A percentile compares a stretch with the other conserved stretches of the same genome.
Evolutionary conservation across 2,113 vertebrate species (phyloP).

Genomic region (Pardalotus punctatus): DNA sequence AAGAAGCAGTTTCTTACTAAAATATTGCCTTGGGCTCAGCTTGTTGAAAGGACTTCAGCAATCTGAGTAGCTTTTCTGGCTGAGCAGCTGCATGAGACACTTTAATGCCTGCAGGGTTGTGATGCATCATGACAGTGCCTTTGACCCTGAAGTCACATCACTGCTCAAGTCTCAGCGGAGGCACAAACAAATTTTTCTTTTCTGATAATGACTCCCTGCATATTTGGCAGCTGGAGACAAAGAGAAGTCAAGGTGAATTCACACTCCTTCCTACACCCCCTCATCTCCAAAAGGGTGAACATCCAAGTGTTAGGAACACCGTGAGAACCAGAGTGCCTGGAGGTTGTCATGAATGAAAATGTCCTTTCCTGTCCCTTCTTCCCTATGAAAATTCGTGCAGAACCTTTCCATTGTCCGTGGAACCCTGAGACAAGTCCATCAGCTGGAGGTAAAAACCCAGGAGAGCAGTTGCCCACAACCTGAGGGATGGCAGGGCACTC

Average conservation of each 20-base stretch:
- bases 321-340: neutral
- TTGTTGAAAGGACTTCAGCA: neutral
- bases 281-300: neutral
- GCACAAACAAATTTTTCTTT: neutral
- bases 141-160: conserved; percentile 11
- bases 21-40: conserved; percentile 37
- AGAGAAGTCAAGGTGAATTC: conserved; percentile 34
- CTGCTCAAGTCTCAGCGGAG: neutral
- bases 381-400: neutral
- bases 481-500: neutral
- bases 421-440: neutral
- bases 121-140: conserved; percentile 21
- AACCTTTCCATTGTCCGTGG: neutral
- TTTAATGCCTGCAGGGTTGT: conserved; percentile 2
- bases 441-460: neutral
- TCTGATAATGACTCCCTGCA: neutral
- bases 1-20: conserved; percentile 31
- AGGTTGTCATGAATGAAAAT: neutral
- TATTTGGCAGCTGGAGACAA: conserved; percentile 17
- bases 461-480: neutral
- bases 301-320: neutral
- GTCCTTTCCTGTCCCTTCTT: neutral
- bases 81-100: conserved; percentile 5
- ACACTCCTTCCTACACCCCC: neutral
- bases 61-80: conserved; percentile 15